Evolutionary conservation across 2,113 vertebrate genomes (phyloP).

Genomic region (Notothenia rossii): DNA sequence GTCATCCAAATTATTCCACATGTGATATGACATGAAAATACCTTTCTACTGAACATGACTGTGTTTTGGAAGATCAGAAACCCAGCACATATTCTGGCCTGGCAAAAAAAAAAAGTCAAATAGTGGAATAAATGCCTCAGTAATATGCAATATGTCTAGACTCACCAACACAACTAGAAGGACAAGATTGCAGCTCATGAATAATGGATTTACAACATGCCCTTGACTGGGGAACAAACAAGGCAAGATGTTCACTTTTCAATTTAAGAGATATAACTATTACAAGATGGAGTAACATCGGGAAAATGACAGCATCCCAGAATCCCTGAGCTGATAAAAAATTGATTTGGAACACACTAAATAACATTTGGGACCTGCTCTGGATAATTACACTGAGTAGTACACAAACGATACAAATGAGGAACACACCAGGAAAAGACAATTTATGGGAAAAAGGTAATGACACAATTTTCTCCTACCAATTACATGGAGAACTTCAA

Average conservation of each 20-base stretch:
- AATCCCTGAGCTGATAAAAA: slow-evolving; percentile 45
- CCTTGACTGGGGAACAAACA: slow-evolving; percentile 6
- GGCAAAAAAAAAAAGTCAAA: not conserved
- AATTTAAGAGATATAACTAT: slow-evolving; percentile 9
- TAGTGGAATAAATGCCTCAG: not conserved
- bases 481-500: slow-evolving; percentile 8
- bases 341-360: slow-evolving; percentile 35
- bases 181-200: slow-evolving; percentile 2
- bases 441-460: slow-evolving; percentile 21
- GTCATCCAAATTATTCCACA: not conserved
- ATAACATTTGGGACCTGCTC: slow-evolving; percentile 39
- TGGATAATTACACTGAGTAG: slow-evolving; percentile 28
- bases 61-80: not conserved
- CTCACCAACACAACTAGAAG: not conserved
- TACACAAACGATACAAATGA: slow-evolving; percentile 37
- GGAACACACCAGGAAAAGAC: slow-evolving; percentile 14
- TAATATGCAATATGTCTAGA: not conserved
- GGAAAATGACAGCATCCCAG: slow-evolving; percentile 22
- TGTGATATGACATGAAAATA: not conserved
- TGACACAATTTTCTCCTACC: slow-evolving; percentile 21
- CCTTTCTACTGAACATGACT: not conserved
- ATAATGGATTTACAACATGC: slow-evolving; percentile 6
- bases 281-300: slow-evolving; percentile 11
- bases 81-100: not conserved
- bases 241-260: slow-evolving; percentile 14